Conservation (phyloP, 2,888 invertebrate species). For the Acleris emargana region DNA sequence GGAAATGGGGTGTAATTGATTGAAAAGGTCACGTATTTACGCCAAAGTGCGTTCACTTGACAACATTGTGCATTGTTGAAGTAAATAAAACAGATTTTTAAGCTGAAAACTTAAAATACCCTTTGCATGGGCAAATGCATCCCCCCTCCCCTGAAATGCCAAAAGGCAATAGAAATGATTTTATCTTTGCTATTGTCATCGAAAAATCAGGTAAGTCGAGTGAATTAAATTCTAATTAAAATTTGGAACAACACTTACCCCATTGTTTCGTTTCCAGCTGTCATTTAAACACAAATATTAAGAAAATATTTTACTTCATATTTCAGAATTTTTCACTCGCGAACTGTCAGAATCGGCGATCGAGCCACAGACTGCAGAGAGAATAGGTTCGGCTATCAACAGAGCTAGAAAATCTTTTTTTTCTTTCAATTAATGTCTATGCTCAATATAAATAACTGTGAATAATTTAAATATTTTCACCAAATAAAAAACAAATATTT, state of each 20-base stretch:
- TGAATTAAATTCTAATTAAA: constrained; percentile 39
- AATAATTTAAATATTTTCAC: background rate
- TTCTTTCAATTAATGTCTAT: background rate
- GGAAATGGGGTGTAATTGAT: constrained; percentile 32
- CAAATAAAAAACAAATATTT: background rate
- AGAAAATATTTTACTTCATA: constrained; percentile 70
- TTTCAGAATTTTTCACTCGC: constrained; percentile 61
- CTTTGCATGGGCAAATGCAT: constrained; percentile 78
- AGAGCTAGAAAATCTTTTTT: background rate
- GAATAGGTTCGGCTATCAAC: constrained; percentile 17
- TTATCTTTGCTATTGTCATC: constrained; percentile 44
- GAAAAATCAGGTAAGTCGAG: background rate
- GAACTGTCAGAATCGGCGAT: constrained; percentile 67
- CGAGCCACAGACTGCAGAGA: constrained; percentile 55
- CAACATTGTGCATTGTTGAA: constrained; percentile 33
- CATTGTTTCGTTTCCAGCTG: constrained; percentile 92
- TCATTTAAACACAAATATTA: constrained; percentile 86
- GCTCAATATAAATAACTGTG: background rate
- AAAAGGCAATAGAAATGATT: constrained; percentile 60
- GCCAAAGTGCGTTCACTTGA: constrained; percentile 17
- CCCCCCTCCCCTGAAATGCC: constrained; percentile 82
- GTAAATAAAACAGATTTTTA: constrained; percentile 27
- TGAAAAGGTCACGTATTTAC: constrained; percentile 32
- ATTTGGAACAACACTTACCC: constrained; percentile 83
- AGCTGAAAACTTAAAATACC: constrained; percentile 68